Evolutionary conservation across 2,888 invertebrate genomes (phyloP).

Genomic region (Aleiodes testaceus): DNA sequence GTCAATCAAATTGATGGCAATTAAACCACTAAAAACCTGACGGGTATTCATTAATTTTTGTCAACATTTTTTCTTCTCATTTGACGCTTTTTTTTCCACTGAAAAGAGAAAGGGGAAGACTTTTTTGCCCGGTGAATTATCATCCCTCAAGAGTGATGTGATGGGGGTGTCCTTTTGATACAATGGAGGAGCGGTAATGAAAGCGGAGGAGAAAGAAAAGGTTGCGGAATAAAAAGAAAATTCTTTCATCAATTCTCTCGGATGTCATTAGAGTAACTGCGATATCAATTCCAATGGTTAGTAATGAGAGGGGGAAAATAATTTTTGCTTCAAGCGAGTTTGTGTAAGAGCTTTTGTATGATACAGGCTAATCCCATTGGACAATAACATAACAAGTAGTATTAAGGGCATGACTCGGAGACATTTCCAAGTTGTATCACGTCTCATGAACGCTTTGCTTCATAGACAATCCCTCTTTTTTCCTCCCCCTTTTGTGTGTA

Average conservation of each 20-base stretch:
- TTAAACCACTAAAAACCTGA: conserved; percentile 37
- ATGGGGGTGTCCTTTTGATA: neutral
- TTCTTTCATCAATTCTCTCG: conserved; percentile 3
- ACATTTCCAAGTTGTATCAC: conserved; percentile 31
- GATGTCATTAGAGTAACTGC: conserved; percentile 3
- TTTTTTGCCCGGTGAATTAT: neutral
- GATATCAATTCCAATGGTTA: neutral
- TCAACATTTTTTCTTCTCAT: too few species aligned
- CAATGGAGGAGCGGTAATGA: neutral
- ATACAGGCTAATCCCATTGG: conserved; percentile 10
- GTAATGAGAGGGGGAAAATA: neutral
- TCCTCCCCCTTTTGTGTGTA: neutral
- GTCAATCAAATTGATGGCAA: conserved; percentile 46
- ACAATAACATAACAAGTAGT: conserved; percentile 31
- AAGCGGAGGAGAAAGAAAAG: neutral
- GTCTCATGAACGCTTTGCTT: conserved; percentile 16
- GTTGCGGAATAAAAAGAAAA: neutral
- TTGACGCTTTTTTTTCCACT: too few species aligned
- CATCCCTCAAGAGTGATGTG: neutral
- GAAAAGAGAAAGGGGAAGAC: neutral
- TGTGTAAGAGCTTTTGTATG: neutral
- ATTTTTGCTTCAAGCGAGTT: neutral
- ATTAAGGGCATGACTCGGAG: neutral
- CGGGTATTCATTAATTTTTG: neutral
- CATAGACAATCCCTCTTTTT: neutral